Evolutionary conservation across 1,140 invertebrate genomes (phyloP).

Genomic region (Panagrolaimus sp.): DNA sequence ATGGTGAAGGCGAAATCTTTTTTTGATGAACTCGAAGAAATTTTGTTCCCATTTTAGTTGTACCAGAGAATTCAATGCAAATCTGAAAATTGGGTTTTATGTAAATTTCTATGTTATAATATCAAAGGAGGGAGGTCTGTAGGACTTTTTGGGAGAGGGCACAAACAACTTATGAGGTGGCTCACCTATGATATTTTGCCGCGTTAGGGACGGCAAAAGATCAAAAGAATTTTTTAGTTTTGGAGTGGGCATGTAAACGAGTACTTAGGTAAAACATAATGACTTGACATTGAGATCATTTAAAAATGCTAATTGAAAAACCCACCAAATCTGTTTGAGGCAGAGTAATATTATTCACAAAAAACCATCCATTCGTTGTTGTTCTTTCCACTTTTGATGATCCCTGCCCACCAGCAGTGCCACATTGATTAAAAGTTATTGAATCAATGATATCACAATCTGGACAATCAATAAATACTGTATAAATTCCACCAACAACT

Average conservation of each 20-base stretch:
- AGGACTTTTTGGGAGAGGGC: no score
- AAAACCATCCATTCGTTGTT: neutral
- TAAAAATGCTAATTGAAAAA: no score
- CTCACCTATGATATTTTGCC: no score
- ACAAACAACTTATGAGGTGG: no score
- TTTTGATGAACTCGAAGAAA: neutral
- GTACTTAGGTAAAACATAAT: no score
- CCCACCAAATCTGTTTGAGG: neutral
- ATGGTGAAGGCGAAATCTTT: slow-evolving; percentile 4
- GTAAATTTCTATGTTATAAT: no score
- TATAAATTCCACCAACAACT: neutral
- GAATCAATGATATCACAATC: neutral
- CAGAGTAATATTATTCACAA: neutral
- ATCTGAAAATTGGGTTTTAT: neutral
- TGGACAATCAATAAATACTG: neutral
- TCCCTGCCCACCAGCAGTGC: neutral
- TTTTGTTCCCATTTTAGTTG: neutral
- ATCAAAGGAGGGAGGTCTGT: no score
- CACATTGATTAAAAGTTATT: neutral
- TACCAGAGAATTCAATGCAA: neutral
- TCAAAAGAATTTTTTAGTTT: no score
- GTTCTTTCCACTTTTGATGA: no score
- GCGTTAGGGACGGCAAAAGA: no score
- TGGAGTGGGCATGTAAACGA: no score
- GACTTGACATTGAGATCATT: no score